A percentile compares a stretch with the other conserved stretches of the same genome.
phyloP scores from a whole-genome alignment of 2,888 invertebrate genomes.

The Tetropium fuscum region DNA sequence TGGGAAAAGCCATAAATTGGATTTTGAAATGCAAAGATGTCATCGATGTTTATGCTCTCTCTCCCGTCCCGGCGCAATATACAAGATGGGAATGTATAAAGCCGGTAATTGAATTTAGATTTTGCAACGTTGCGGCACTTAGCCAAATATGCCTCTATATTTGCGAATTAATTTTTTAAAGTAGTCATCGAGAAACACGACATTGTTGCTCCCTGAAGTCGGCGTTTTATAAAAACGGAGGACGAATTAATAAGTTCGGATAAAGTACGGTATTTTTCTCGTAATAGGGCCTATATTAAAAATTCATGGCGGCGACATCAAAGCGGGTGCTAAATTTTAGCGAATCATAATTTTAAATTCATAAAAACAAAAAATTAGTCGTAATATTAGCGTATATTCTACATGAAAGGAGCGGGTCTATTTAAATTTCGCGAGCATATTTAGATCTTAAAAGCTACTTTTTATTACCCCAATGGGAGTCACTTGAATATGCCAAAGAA shows the following conservation, averaged over 20 bases:
- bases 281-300: constrained; percentile 14
- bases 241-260: constrained; percentile 13
- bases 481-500: constrained; percentile 14
- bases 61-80: too few relatives aligned
- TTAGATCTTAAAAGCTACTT: constrained; percentile 26
- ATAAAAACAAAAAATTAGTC: constrained; percentile 28
- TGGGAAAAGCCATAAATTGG: too few relatives aligned
- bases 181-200: neutral
- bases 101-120: too few relatives aligned
- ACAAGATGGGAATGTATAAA: too few relatives aligned
- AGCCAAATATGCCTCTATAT: too few relatives aligned
- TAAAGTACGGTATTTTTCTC: constrained; percentile 9
- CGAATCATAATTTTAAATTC: constrained; percentile 30
- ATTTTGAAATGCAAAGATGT: too few relatives aligned
- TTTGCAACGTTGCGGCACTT: too few relatives aligned
- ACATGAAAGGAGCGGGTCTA: constrained; percentile 21
- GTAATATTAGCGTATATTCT: constrained; percentile 19
- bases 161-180: neutral
- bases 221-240: neutral
- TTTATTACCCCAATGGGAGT: constrained; percentile 26
- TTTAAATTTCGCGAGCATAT: constrained; percentile 18
- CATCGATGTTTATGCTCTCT: too few relatives aligned
- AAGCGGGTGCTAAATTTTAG: constrained; percentile 16
- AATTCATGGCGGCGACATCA: constrained; percentile 29
- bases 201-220: neutral